A percentile compares a stretch with the other conserved stretches of the same genome.
Evolutionary conservation across 2,797 vertebrate species (phyloP).

Genomic region (Meda fulgida): DNA sequence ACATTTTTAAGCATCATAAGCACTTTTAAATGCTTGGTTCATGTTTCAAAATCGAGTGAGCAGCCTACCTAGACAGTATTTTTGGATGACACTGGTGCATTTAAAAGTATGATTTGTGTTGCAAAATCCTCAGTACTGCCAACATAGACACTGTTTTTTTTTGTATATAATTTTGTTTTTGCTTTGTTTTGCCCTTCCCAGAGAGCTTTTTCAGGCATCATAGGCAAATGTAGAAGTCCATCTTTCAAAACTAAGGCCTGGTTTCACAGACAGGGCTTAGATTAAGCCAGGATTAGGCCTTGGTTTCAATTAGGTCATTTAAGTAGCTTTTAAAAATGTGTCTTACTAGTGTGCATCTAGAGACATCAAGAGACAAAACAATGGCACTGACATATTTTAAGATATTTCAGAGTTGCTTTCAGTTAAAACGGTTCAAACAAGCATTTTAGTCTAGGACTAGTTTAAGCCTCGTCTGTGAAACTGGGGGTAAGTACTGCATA

Average conservation of each 20-base stretch:
- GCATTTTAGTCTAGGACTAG: no score
- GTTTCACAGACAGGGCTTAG: background rate
- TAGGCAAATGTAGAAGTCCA: background rate
- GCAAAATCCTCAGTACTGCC: background rate
- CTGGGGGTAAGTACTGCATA: no score
- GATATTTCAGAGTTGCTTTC: no score
- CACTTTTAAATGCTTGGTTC: background rate
- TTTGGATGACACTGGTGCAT: background rate
- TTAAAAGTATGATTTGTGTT: background rate
- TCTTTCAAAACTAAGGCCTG: background rate
- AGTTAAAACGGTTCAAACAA: no score
- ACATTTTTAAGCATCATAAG: background rate
- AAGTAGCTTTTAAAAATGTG: no score
- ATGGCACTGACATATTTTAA: no score
- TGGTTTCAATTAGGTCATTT: no score
- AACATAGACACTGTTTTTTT: background rate
- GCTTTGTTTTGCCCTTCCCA: background rate
- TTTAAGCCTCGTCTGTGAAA: no score
- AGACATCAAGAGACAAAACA: no score
- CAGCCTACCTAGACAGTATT: background rate
- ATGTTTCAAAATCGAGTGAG: background rate
- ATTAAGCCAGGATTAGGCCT: background rate
- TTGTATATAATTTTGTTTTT: background rate
- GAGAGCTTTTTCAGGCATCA: background rate
- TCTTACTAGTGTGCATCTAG: no score